Percentiles rank a stretch among this genome's conserved stretches.
phyloP scores from a whole-genome alignment of 2,113 vertebrate genomes.

The Anthoscopus minutus region DNA sequence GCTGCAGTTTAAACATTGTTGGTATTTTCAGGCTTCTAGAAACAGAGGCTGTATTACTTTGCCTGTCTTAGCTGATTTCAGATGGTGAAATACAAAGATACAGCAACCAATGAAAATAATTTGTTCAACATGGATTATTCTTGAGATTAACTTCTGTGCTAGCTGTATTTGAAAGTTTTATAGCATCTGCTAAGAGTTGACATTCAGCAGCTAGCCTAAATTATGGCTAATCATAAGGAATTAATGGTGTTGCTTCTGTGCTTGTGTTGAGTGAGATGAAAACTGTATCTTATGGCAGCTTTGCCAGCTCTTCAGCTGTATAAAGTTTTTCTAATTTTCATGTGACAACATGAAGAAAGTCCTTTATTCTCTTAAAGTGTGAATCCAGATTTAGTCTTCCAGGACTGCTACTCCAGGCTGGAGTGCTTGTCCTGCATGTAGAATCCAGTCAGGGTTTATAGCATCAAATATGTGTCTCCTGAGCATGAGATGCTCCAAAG shows the following conservation, averaged over 20 bases:
- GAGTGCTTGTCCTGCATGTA: neutral
- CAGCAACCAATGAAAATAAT: neutral
- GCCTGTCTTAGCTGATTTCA: neutral
- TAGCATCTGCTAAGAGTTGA: neutral
- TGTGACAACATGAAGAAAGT: neutral
- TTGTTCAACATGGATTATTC: neutral
- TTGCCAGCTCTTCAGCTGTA: neutral
- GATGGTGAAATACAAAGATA: neutral
- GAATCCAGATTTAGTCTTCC: neutral
- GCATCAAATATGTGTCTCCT: neutral
- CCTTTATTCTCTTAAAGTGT: neutral
- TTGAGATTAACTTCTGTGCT: neutral
- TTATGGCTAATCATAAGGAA: neutral
- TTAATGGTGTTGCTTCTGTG: neutral
- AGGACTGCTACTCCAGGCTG: neutral
- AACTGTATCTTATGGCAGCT: neutral
- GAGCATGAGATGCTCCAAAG: neutral
- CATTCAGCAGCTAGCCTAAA: neutral
- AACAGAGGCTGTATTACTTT: neutral
- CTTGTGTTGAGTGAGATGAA: neutral
- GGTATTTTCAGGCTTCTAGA: neutral
- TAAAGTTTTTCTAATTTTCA: neutral
- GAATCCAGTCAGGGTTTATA: neutral
- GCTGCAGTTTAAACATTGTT: neutral
- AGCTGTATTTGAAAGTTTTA: neutral